phyloP scores from a whole-genome alignment of 2,888 invertebrate species.

The Gari tellinella region DNA sequence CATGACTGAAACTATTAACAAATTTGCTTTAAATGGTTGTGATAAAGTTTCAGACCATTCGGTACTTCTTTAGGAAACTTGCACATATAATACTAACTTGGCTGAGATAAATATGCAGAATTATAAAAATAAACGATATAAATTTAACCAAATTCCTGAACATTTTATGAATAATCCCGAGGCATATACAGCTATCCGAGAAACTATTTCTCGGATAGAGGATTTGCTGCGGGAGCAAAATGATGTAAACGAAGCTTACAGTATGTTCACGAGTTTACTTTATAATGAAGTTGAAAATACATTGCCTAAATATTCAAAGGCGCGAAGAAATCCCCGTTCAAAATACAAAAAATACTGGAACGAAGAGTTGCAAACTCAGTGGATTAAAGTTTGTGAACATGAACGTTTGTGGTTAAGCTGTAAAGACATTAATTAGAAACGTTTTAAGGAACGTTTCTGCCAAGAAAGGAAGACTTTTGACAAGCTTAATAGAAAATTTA shows the following conservation, averaged over 20 bases:
- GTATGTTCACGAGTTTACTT: slow-evolving; percentile 2
- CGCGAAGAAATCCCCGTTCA: not conserved
- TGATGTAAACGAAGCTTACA: slow-evolving; percentile 3
- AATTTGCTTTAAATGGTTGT: slow-evolving; percentile 10
- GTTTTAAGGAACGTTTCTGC: slow-evolving; percentile 1
- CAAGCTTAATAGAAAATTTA: slow-evolving; percentile 1
- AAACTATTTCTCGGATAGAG: slow-evolving; percentile 3
- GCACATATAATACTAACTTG: not conserved
- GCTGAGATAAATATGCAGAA: slow-evolving; percentile 9
- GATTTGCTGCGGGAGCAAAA: slow-evolving; percentile 4
- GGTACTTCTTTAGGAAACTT: not conserved
- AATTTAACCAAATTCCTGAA: slow-evolving; percentile 2
- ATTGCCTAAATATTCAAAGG: slow-evolving; percentile 3
- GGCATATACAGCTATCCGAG: too few relatives aligned
- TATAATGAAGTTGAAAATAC: slow-evolving; percentile 3
- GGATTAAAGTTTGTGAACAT: slow-evolving; percentile 5
- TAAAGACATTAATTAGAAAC: slow-evolving; percentile 2
- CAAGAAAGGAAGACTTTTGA: not conserved
- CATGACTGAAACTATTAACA: slow-evolving; percentile 19
- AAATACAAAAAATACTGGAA: slow-evolving; percentile 3
- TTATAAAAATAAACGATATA: not conserved
- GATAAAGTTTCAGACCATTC: slow-evolving; percentile 19
- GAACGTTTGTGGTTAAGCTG: slow-evolving; percentile 5
- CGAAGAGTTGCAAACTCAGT: not conserved
- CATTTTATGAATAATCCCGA: too few relatives aligned